Conservation (phyloP, 2,888 invertebrate species). For the Scrobipalpa costella region DNA sequence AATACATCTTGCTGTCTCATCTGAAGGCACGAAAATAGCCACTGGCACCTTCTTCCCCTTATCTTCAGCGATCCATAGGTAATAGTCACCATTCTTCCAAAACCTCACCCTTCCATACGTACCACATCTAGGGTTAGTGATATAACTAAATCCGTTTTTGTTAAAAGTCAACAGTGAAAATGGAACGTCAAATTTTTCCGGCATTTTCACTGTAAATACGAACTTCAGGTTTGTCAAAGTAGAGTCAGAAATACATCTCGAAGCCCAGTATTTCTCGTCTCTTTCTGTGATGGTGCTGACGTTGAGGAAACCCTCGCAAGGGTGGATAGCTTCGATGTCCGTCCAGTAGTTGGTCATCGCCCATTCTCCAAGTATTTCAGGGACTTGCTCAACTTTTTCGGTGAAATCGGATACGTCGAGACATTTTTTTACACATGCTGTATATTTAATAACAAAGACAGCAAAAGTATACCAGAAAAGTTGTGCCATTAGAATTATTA, state of each 20-base stretch:
- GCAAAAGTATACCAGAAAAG: background rate
- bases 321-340: background rate
- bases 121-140: background rate
- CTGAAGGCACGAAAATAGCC: background rate
- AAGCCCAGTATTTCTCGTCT: background rate
- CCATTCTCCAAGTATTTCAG: constrained; percentile 1
- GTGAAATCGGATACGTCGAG: background rate
- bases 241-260: background rate
- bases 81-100: background rate
- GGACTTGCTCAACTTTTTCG: background rate
- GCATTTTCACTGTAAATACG: background rate
- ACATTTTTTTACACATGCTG: background rate
- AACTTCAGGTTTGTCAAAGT: background rate
- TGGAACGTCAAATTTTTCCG: background rate
- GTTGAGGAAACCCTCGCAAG: background rate
- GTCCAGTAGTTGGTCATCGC: background rate
- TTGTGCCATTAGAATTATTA: background rate
- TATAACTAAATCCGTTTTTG: background rate
- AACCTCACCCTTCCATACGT: background rate
- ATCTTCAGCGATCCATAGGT: constrained; percentile 12
- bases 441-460: background rate
- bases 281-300: background rate
- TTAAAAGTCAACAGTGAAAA: background rate
- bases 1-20: background rate
- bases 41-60: background rate